Evolutionary conservation across 2,797 vertebrate species (phyloP).

Genomic region (Phoeniculus purpureus): DNA sequence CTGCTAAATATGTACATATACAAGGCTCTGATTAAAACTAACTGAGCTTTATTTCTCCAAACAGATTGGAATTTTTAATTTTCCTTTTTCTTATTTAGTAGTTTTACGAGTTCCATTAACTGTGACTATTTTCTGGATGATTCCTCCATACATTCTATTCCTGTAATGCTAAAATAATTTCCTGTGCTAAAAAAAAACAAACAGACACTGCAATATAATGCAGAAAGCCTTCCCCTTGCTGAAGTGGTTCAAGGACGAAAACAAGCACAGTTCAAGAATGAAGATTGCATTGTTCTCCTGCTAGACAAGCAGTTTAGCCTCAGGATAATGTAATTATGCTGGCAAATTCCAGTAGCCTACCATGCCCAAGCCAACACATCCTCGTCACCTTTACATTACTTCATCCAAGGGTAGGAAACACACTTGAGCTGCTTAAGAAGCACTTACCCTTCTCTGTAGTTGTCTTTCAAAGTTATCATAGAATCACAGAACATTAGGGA

Average conservation of each 20-base stretch:
- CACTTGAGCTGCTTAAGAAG: not conserved
- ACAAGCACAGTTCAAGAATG: not conserved
- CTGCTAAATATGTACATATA: not conserved
- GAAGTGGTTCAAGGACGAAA: not conserved
- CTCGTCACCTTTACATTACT: not conserved
- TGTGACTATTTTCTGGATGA: not conserved
- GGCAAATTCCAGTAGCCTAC: not conserved
- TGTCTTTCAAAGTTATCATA: not conserved
- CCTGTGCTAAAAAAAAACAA: not conserved
- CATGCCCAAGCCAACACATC: not conserved
- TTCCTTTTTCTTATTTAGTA: not conserved
- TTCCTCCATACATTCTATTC: not conserved
- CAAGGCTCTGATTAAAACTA: not conserved
- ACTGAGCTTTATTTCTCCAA: not conserved
- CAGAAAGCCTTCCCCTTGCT: not conserved
- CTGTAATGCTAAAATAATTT: not conserved
- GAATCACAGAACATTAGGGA: too few relatives aligned
- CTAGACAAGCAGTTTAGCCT: not conserved
- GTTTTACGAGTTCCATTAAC: not conserved
- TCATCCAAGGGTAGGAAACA: not conserved
- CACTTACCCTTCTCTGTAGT: not conserved
- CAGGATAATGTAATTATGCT: not conserved
- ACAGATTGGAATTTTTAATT: not conserved
- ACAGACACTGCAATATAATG: not conserved
- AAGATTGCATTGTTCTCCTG: not conserved